Conservation (phyloP, 2,797 vertebrate species). For the Leucoraja ocellata region DNA sequence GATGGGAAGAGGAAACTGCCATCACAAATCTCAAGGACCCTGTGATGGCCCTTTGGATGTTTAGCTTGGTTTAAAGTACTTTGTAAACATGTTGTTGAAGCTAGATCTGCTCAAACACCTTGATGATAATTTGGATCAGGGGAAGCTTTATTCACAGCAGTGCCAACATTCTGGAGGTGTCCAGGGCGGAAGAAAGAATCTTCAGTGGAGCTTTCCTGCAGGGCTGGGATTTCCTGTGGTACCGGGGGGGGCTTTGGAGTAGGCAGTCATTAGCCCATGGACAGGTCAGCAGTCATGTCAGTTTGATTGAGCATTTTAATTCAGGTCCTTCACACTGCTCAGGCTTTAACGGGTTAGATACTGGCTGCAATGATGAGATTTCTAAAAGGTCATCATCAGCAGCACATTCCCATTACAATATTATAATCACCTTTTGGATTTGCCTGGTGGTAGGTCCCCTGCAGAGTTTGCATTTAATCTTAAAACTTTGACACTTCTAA, state of each 20-base stretch:
- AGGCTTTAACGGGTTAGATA: background rate
- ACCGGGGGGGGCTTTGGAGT: background rate
- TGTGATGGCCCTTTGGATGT: too few relatives aligned
- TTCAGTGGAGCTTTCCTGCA: background rate
- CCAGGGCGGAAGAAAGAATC: background rate
- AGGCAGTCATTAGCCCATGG: background rate
- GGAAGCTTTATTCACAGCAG: background rate
- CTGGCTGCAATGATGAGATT: background rate
- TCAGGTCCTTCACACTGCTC: conserved; percentile 25
- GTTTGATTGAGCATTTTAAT: conserved; percentile 32
- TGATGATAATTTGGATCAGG: background rate
- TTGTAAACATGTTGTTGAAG: too few relatives aligned
- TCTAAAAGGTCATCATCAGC: conserved; percentile 15
- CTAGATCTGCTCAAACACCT: background rate
- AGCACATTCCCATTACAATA: background rate
- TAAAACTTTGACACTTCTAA: background rate
- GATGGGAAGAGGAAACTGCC: background rate
- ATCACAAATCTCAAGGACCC: background rate
- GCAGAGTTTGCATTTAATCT: conserved; percentile 9
- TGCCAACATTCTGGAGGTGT: background rate
- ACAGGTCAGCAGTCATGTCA: conserved; percentile 7
- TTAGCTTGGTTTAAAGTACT: too few relatives aligned
- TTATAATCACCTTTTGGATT: conserved; percentile 28
- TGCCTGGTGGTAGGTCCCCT: background rate
- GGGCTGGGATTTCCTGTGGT: background rate